Evolutionary conservation across 2,113 vertebrate genomes (phyloP), one percentile per base, ranked within the genome.

Genomic region (Ivindomyrus marchei): DNA sequence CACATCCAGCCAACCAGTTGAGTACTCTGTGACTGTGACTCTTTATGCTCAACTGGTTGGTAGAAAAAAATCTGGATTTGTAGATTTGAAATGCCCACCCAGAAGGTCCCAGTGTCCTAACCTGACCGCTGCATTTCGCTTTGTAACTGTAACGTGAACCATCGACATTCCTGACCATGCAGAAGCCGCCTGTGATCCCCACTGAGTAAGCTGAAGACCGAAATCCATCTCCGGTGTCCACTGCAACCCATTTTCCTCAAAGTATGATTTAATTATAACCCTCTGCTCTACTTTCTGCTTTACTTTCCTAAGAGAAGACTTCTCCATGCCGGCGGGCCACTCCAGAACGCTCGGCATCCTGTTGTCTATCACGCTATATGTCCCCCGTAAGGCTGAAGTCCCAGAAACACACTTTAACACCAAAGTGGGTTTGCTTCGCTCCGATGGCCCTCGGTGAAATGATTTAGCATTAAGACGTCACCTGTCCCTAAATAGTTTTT

Each of bases 321-420:
- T 85, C 36, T 31, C 50, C 49, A 85, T 89, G 87, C 27, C 84
- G 90, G 89, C 87, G 91, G 91, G 92, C 89, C 90, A 89, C 91
- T 93, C 90, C 89, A 87, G 93, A 91, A 89, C 90, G 92, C 86
- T 89, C 91, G 49, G 89, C 91, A 88, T 91, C 89, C 90, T 90
- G 91, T 53, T 93, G 90, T 90, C 90, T 89, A 56, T 21, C 90
- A 91, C 46, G 66, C 58, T 39, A 21, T 85, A 89, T 10, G 77
- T 89, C 74, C 91, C 91, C 92, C 88, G 90, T 53, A 91, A 89
- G 90, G 93, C 91, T 87, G 84, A 91, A 94, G 93, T 91, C 92
- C 93, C 89, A 93, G 91, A 93, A 92, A 94, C 91, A 93, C 89
- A 77, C 89, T 93, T 94, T 90, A 91, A 92, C 49, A 90, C 84